Evolutionary conservation across 2,797 vertebrate species (phyloP).

Genomic region (Perodicticus potto): DNA sequence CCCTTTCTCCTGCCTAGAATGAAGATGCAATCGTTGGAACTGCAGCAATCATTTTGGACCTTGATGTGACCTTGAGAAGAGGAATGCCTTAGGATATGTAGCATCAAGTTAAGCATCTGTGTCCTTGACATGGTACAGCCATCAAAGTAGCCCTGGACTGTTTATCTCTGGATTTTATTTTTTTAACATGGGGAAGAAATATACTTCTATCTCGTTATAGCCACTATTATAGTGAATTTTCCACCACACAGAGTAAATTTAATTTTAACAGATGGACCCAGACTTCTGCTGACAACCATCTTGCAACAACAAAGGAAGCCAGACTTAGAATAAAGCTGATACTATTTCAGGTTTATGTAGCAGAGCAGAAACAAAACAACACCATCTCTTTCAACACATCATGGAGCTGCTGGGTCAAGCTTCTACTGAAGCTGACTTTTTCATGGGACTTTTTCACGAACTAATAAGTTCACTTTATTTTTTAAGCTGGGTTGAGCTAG

Average conservation of each 20-base stretch:
- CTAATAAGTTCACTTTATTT: not conserved
- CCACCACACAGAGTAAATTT: not conserved
- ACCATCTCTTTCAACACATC: not conserved
- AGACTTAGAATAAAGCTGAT: slow-evolving; percentile 28
- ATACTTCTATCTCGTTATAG: not conserved
- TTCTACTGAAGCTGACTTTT: not conserved
- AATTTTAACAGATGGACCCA: slow-evolving; percentile 49
- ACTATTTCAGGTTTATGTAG: not conserved
- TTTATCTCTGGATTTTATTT: not conserved
- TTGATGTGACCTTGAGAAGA: not conserved
- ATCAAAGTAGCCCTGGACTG: not conserved
- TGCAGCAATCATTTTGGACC: slow-evolving; percentile 31
- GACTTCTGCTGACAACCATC: slow-evolving; percentile 54
- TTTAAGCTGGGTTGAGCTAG: slow-evolving; percentile 26
- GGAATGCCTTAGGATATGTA: not conserved
- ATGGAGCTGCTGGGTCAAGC: not conserved
- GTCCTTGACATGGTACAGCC: not conserved
- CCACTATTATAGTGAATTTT: not conserved
- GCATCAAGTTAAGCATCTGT: not conserved
- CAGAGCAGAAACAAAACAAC: slow-evolving; percentile 37
- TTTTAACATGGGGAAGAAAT: not conserved
- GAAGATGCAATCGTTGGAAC: not conserved
- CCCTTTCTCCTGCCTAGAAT: slow-evolving; percentile 9
- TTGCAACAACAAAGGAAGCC: slow-evolving; percentile 40
- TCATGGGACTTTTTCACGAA: not conserved